phyloP scores from a whole-genome alignment of 1,140 invertebrate species.

The Cyphomyrmex costatus region DNA sequence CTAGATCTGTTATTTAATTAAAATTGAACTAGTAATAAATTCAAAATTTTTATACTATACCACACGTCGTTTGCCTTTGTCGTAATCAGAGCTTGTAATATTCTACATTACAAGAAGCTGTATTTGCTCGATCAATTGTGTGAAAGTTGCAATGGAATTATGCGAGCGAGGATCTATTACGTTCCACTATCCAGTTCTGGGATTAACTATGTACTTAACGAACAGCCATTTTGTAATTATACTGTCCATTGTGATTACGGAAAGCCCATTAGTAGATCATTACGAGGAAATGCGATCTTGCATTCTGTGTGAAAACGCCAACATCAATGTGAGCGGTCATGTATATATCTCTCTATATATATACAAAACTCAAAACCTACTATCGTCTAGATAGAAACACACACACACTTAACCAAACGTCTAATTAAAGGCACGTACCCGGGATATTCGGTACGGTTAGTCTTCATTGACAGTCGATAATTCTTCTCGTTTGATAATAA shows the following conservation, averaged over 20 bases:
- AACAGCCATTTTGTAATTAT: slow-evolving; percentile 55
- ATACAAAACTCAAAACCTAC: not conserved
- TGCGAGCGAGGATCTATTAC: not conserved
- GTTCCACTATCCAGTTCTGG: slow-evolving; percentile 17
- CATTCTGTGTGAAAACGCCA: slow-evolving; percentile 44
- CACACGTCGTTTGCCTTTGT: not conserved
- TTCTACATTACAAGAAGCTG: not conserved
- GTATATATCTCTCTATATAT: not conserved
- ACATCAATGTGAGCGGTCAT: not conserved
- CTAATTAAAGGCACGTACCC: slow-evolving; percentile 31
- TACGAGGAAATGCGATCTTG: slow-evolving; percentile 50
- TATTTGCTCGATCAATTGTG: slow-evolving; percentile 39
- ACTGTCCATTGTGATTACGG: slow-evolving; percentile 57
- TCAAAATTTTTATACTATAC: not conserved
- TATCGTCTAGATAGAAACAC: slow-evolving; percentile 9
- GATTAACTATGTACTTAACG: slow-evolving; percentile 33
- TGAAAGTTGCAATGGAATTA: slow-evolving; percentile 45
- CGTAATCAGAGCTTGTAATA: not conserved
- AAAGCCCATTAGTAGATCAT: slow-evolving; percentile 55
- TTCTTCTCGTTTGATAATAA: slow-evolving; percentile 47
- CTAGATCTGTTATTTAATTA: not conserved
- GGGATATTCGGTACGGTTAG: slow-evolving; percentile 9
- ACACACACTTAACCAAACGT: slow-evolving; percentile 15
- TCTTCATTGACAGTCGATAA: slow-evolving; percentile 51
- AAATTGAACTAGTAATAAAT: not conserved